These are phyloP conservation scores for Calidris pugnax DNA, from an alignment of 2,113 vertebrate genomes.

Conservation along the genomic window DNA sequence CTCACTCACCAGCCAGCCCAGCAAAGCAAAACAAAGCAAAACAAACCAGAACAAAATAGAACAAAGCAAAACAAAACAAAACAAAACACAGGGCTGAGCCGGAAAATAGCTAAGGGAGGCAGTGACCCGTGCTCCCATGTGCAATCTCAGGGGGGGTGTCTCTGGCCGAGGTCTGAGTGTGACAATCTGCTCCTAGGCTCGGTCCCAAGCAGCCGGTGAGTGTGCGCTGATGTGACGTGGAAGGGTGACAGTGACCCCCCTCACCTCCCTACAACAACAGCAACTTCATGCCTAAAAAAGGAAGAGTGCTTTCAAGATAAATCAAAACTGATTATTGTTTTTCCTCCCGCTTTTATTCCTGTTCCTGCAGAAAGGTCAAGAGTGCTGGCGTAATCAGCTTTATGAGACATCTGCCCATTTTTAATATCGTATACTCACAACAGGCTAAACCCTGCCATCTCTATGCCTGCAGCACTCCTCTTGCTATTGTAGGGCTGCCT, in stretches of 20 bases:
- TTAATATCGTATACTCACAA: constrained; percentile 13
- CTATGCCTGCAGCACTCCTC: constrained; percentile 9
- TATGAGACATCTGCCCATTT: constrained; percentile 21
- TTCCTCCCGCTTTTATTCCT: constrained; percentile 30
- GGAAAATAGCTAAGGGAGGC: background rate
- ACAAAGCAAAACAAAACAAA: background rate
- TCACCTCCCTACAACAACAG: background rate
- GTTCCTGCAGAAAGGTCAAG: constrained; percentile 38
- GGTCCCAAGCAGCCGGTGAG: background rate
- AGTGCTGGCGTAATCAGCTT: background rate
- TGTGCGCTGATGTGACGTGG: background rate
- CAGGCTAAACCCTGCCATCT: background rate
- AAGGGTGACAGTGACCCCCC: background rate
- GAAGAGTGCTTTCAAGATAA: background rate
- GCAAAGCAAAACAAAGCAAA: background rate
- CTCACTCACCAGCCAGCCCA: background rate
- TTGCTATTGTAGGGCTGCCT: background rate
- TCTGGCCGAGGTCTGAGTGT: background rate
- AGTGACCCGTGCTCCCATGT: background rate
- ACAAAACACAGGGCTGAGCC: background rate
- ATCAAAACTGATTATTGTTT: constrained; percentile 13
- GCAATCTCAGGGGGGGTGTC: background rate
- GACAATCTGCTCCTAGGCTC: background rate
- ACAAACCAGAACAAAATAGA: background rate
- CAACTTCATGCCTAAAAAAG: background rate